Conservation (phyloP, 2,888 invertebrate genomes). For the Bimastos eiseni region DNA sequence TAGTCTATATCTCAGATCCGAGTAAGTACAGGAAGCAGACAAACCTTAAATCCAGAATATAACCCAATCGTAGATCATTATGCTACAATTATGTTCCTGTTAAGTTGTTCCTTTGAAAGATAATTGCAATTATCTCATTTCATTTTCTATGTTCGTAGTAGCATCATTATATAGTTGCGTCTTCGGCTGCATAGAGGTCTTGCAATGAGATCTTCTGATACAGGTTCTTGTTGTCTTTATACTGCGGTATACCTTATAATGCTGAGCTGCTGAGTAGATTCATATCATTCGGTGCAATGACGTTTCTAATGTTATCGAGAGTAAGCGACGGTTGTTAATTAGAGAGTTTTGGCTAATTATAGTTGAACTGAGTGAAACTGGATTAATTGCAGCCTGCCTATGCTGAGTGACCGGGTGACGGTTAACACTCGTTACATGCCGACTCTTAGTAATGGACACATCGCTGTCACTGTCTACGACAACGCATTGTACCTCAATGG, state of each 20-base stretch:
- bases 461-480: constrained; percentile 40
- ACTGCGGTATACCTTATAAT: too few species aligned
- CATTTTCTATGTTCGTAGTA: neutral
- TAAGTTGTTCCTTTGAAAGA: neutral
- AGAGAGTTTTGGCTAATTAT: neutral
- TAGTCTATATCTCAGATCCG: neutral
- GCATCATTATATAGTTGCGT: neutral
- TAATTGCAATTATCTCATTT: neutral
- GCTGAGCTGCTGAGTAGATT: too few species aligned
- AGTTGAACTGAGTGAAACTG: neutral
- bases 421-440: constrained; percentile 46
- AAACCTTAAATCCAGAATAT: neutral
- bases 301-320: too few species aligned
- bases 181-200: neutral
- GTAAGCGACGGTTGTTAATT: neutral
- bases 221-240: too few species aligned
- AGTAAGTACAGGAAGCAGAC: neutral
- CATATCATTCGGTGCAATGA: too few species aligned
- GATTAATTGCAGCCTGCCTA: neutral
- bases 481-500: constrained; percentile 42
- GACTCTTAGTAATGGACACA: constrained; percentile 43
- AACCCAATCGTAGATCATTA: neutral
- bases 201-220: neutral
- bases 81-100: neutral
- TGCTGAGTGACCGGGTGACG: constrained; percentile 27